phyloP scores from a whole-genome alignment of 2,113 vertebrate species.

The Ictalurus punctatus region DNA sequence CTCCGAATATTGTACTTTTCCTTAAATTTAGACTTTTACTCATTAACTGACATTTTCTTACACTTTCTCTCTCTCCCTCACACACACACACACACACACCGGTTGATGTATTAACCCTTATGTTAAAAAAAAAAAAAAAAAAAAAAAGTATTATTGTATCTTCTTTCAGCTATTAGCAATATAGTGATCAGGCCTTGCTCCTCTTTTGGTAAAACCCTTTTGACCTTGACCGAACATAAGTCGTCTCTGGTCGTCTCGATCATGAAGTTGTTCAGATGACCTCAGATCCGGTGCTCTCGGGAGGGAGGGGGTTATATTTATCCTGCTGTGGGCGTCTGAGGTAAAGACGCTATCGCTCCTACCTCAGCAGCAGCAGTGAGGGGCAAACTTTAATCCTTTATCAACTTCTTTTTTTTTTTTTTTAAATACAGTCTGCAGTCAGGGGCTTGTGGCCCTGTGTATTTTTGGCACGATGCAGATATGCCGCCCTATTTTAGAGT shows the following conservation, averaged over 20 bases:
- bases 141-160: too few species aligned
- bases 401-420: background rate
- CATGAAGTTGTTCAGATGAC: conserved; percentile 50
- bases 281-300: conserved; percentile 26
- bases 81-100: too few species aligned
- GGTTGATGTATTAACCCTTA: too few species aligned
- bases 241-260: conserved; percentile 35
- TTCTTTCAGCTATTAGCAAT: too few species aligned
- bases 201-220: background rate
- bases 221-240: background rate
- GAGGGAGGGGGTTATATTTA: conserved; percentile 44
- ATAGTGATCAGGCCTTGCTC: background rate
- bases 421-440: background rate
- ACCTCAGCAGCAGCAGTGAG: background rate
- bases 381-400: background rate
- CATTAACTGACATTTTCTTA: too few species aligned
- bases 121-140: too few species aligned
- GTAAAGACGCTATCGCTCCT: conserved; percentile 28
- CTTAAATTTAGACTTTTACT: too few species aligned
- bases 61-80: too few species aligned
- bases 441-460: background rate
- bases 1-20: too few species aligned
- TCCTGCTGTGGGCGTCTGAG: conserved; percentile 41
- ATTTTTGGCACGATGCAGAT: conserved; percentile 14
- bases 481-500: conserved; percentile 17